Evolutionary conservation across 2,888 invertebrate genomes (phyloP).

Genomic region (Drosophila quinaria): DNA sequence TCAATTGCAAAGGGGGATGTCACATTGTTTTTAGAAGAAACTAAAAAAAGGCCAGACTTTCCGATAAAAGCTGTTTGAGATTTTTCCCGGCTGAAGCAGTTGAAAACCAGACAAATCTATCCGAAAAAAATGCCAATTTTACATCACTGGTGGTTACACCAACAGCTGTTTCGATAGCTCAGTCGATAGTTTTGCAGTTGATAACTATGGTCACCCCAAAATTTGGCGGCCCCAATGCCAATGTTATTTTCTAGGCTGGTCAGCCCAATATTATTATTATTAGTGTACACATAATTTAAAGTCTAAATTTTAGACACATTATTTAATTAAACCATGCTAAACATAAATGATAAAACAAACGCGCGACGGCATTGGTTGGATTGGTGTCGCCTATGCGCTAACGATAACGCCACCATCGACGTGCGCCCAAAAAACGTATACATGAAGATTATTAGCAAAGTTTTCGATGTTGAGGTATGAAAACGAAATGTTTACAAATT

Average conservation of each 20-base stretch:
- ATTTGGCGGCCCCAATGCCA: too few species aligned
- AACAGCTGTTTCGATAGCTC: constrained; percentile 23
- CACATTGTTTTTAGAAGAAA: too few species aligned
- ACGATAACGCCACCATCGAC: constrained; percentile 36
- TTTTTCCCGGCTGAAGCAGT: too few species aligned
- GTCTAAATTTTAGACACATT: too few species aligned
- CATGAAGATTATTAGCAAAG: constrained; percentile 59
- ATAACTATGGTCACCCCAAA: neutral
- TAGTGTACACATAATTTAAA: too few species aligned
- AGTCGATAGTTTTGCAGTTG: too few species aligned
- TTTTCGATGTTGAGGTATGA: constrained; percentile 63
- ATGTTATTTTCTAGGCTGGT: constrained; percentile 12
- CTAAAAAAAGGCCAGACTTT: too few species aligned
- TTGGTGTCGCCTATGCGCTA: constrained; percentile 67
- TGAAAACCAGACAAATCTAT: too few species aligned
- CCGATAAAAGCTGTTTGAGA: too few species aligned
- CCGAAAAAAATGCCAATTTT: too few species aligned
- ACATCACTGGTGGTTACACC: constrained; percentile 21
- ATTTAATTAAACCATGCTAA: constrained; percentile 1
- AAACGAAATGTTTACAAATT: neutral
- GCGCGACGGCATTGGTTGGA: constrained; percentile 45
- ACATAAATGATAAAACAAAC: neutral
- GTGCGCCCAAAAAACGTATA: constrained; percentile 36
- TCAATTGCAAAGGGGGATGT: too few species aligned
- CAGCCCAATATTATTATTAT: too few species aligned